Base-by-base conservation (phyloP, 2,113 vertebrate genomes). In the Spermophilus dauricus region DNA sequence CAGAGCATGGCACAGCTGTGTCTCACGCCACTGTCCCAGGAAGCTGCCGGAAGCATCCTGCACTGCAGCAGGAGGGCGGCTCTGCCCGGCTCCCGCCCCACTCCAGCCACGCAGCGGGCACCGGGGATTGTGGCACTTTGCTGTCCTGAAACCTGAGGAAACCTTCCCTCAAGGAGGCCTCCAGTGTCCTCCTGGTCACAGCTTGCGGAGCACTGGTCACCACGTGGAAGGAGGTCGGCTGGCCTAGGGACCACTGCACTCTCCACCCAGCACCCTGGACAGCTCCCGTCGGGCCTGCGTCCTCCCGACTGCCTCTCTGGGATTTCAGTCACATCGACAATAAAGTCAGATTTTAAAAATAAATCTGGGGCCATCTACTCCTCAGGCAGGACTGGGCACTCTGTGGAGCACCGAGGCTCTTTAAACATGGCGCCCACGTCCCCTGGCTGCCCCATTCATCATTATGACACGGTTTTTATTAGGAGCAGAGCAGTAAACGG, bases 391-490 rank as follows among this genome's bases (percentile, higher is more conserved):
- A 28, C 75, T 63, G 51, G 39, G 39, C 65, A 51, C 77, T 89
- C 51, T 73, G 32, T 61, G 94, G 63, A 96, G 89, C 14, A 39
- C 58, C 58, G 30, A 58, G 61, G 65, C 65, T 95, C 81, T 94
- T 94, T 96, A 78, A 67, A 94, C 80, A 92, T 63, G 84, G 76
- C 45, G 73, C 77, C 89, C 87, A 73, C 26, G 16, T 88, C 87
- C 84, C 17, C 20, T 1, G 88, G 72, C 10, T 20, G 72, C 87
- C 69, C 92, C 2, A 16, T 97, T 95, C 77, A 90, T 97, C 92
- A 95, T 82, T 94, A 94, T 86, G 98, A 96, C 96, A 92, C 93
- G 94, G 87, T 92, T 91, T 97, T 92, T 95, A 90, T 97, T 70
- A 97, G 95, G 90, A 85, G 39, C 42, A 65, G 65, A 93, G 81